These are phyloP conservation scores for Lipophrys pholis DNA, from an alignment of 2,113 vertebrate species.

Conservation along the genomic window DNA sequence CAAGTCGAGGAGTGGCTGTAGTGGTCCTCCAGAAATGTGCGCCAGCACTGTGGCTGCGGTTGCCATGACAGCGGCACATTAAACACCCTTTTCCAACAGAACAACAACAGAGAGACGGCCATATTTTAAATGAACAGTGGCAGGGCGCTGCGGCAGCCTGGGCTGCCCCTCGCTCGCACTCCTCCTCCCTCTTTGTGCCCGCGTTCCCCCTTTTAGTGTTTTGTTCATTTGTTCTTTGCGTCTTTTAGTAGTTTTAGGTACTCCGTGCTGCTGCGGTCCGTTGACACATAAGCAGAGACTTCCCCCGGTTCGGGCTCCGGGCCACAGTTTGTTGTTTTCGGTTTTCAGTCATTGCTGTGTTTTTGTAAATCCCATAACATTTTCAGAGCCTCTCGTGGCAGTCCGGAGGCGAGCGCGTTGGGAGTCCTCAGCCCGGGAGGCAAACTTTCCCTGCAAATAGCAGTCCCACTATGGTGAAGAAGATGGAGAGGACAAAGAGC, in stretches of 20 bases:
- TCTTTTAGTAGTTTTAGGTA: slow-evolving; percentile 51
- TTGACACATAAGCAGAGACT: slow-evolving; percentile 52
- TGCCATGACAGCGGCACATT: slow-evolving; percentile 71
- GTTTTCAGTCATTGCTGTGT: slow-evolving; percentile 63
- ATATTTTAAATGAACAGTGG: slow-evolving; percentile 67
- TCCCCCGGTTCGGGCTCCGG: slow-evolving; percentile 51
- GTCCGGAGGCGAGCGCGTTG: slow-evolving; percentile 54
- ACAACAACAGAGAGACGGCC: slow-evolving; percentile 61
- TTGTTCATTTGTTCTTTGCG: slow-evolving; percentile 48
- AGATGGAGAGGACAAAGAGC: slow-evolving; percentile 99
- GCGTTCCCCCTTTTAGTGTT: slow-evolving; percentile 32
- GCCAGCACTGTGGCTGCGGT: slow-evolving; percentile 57
- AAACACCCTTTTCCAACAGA: slow-evolving; percentile 64
- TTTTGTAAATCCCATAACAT: slow-evolving; percentile 55
- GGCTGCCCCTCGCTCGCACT: slow-evolving; percentile 29
- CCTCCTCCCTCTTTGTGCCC: slow-evolving; percentile 21
- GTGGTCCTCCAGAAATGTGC: slow-evolving; percentile 70
- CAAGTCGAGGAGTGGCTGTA: slow-evolving; percentile 58
- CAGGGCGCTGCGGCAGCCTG: slow-evolving; percentile 49
- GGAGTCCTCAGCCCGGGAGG: slow-evolving; percentile 93
- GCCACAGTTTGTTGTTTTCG: slow-evolving; percentile 64
- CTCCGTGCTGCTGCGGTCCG: slow-evolving; percentile 54
- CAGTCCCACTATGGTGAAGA: slow-evolving; percentile 99
- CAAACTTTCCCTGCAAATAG: slow-evolving; percentile 99
- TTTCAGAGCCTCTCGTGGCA: slow-evolving; percentile 63